Base-by-base conservation (phyloP, 2,888 invertebrate genomes). In the Gymnosoma rotundatum region DNA sequence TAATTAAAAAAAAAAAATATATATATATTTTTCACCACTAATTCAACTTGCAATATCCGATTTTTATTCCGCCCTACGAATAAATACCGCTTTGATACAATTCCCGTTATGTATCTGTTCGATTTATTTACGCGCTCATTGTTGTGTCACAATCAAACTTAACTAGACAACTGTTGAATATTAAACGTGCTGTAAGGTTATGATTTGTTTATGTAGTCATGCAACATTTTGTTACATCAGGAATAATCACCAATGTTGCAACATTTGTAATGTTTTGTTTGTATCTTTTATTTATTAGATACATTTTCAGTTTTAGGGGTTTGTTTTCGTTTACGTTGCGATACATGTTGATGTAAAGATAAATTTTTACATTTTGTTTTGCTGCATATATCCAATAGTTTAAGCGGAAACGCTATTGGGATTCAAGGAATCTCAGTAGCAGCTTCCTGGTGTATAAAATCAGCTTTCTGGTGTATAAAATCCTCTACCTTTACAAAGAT, bases 211-310 rank as follows among this genome's bases (percentile, higher is more conserved):
- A 42, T 67, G 48, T 58, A 75, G 38, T 63, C 18, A 58, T 73
- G 83, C 73, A 76, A 78, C 78, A 83, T 74, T 74, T 78, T 32
- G 21, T 52, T 16, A 42, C 10, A 14, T 48, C 8, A 52, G 20
- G 18, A 63, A 78, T 61, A 25, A 25, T 78, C 83, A 83, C 69
- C 83, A 83, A 83, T 63, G 52, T 58, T 78, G 69, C 83, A 83
- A 83, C 83, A 83, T 78, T 69, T 74, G n/a, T 54, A 8, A 18
- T 3, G 1, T 9, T 74, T 69, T 74, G 6, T 72, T 52, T 56
- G 52, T 69, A 48, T 21, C 61, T 54, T 20, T 9, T 61, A 4
- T 38, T 10, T 21, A 6, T 8, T 54, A 50, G 48, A 81, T 36
- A 70, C 58, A 76, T 73, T 60, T 60, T 1, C 2, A 50, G 50